phyloP scores from a whole-genome alignment of 2,113 vertebrate species.

The Rhinoderma darwinii region DNA sequence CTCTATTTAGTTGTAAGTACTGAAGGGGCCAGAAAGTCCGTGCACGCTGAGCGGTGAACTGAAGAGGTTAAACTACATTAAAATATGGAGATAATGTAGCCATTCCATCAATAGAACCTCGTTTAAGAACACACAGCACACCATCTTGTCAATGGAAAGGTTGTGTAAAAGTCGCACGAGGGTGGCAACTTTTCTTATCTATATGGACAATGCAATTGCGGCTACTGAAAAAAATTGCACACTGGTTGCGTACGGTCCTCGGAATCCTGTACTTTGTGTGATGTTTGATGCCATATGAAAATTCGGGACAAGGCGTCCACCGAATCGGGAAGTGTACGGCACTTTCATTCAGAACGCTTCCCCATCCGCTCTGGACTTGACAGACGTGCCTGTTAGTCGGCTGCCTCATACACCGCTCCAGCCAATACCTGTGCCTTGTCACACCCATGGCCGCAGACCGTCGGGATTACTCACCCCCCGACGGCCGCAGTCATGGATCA shows the following conservation, averaged over 20 bases:
- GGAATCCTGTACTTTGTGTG: neutral
- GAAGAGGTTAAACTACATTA: conserved; percentile 9
- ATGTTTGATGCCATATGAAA: no score
- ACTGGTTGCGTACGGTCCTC: neutral
- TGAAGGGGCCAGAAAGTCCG: conserved; percentile 9
- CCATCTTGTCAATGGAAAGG: neutral
- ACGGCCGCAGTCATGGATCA: no score
- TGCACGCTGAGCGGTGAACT: neutral
- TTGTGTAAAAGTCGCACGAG: neutral
- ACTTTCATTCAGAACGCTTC: no score
- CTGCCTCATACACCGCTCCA: no score
- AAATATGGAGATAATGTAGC: neutral
- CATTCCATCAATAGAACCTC: neutral
- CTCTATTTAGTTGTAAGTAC: conserved; percentile 17
- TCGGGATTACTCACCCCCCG: no score
- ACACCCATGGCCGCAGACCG: no score
- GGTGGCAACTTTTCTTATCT: neutral
- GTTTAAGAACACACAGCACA: neutral
- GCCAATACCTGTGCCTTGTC: no score
- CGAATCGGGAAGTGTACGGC: no score
- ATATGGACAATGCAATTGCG: neutral
- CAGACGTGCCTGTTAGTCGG: no score
- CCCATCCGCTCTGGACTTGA: no score
- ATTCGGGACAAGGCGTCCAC: no score
- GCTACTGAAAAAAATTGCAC: neutral